Conservation (phyloP, 2,888 invertebrate species). For the Sialis fuliginosa region DNA sequence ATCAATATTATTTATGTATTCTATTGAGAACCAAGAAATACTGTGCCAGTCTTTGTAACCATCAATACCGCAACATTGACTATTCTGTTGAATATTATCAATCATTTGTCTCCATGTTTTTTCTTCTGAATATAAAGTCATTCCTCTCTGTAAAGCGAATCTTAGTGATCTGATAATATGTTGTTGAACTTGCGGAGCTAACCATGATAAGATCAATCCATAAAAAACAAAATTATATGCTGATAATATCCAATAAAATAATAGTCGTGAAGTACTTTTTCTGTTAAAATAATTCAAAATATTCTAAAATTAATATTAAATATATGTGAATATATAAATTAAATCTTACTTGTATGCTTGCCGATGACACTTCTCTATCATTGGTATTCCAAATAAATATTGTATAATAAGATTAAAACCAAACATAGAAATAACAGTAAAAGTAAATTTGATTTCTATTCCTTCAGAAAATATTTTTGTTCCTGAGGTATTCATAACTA, state of each 20-base stretch:
- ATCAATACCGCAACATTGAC: conserved; percentile 38
- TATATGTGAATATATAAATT: background rate
- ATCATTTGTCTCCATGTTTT: conserved; percentile 35
- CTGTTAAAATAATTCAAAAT: too few species aligned
- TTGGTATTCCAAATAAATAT: conserved; percentile 21
- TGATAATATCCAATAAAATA: conserved; percentile 21
- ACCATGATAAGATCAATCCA: conserved; percentile 18
- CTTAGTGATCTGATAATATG: conserved; percentile 25
- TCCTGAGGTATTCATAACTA: conserved; percentile 18
- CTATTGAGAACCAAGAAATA: conserved; percentile 37
- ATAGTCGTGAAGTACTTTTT: conserved; percentile 21
- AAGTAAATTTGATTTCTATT: conserved; percentile 23
- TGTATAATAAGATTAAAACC: conserved; percentile 21
- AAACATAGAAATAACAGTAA: conserved; percentile 21
- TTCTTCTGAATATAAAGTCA: conserved; percentile 36
- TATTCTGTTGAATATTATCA: conserved; percentile 34
- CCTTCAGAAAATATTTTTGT: conserved; percentile 22
- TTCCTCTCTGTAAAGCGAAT: conserved; percentile 34
- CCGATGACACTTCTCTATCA: conserved; percentile 20
- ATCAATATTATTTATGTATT: conserved; percentile 18
- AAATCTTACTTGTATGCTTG: conserved; percentile 22
- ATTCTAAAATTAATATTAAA: too few species aligned
- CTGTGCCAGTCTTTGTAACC: conserved; percentile 37
- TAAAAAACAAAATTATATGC: conserved; percentile 20
- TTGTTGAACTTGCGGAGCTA: conserved; percentile 20